These are phyloP conservation scores for Gymnobelideus leadbeateri DNA, from an alignment of 2,113 vertebrate species.

Conservation along the genomic window DNA sequence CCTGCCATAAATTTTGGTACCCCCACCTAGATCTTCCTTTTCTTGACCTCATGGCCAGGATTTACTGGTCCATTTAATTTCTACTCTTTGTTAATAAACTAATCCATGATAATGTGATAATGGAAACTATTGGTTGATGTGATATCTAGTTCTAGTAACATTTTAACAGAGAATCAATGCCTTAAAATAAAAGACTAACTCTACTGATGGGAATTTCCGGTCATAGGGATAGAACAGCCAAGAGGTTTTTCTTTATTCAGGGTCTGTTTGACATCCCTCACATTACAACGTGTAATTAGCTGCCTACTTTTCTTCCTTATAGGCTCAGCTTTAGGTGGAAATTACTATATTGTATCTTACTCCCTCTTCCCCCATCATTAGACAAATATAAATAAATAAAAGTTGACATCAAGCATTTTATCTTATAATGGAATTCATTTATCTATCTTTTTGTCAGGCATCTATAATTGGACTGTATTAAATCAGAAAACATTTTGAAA, in stretches of 20 bases:
- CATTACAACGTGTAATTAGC: neutral
- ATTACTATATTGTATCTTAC: neutral
- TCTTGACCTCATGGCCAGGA: neutral
- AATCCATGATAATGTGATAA: neutral
- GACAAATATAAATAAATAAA: neutral
- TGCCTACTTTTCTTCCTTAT: neutral
- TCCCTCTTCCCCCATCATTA: neutral
- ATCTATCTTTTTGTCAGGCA: neutral
- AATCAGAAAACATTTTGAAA: neutral
- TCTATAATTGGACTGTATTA: neutral
- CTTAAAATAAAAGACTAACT: neutral
- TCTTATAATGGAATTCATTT: neutral
- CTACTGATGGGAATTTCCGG: neutral
- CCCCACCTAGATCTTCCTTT: neutral
- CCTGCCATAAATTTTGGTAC: neutral
- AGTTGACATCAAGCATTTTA: too few species aligned
- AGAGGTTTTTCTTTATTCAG: neutral
- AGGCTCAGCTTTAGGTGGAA: neutral
- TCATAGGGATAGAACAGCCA: neutral
- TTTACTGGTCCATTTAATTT: neutral
- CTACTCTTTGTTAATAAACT: neutral
- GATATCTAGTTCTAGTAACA: neutral
- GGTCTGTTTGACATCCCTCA: neutral
- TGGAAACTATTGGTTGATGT: neutral
- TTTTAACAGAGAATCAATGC: neutral